These are phyloP conservation scores for Cassiopea andromeda DNA, from an alignment of 30 jellyfish, hydroid and myxozoan genomes.

Conservation along the genomic window DNA sequence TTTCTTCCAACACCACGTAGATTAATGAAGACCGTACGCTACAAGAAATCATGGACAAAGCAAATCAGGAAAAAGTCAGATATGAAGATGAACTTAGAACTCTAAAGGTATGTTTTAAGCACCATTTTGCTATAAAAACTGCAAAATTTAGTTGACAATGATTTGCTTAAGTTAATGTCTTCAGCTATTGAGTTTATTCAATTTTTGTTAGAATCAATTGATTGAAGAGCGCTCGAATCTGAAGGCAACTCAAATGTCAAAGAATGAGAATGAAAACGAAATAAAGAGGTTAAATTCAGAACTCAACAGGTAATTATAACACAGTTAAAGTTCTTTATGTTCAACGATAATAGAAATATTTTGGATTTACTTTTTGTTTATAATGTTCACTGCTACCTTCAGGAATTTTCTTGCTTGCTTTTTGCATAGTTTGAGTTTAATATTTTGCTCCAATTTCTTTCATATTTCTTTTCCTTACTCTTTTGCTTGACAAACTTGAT, in stretches of 20 bases:
- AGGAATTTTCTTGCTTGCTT: too few relatives aligned
- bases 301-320: background rate
- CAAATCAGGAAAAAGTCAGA: slow-evolving; percentile 54
- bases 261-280: slow-evolving; percentile 32
- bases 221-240: slow-evolving; percentile 25
- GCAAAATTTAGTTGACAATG: too few relatives aligned
- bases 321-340: background rate
- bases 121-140: too few relatives aligned
- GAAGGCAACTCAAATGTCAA: slow-evolving; percentile 46
- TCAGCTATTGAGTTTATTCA: background rate
- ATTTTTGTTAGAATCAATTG: slow-evolving; percentile 32
- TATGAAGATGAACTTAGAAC: slow-evolving; percentile 66
- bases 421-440: too few relatives aligned
- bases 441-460: too few relatives aligned
- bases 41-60: slow-evolving; percentile 59
- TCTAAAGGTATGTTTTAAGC: slow-evolving; percentile 27
- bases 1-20: background rate
- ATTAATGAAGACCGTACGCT: slow-evolving; percentile 59
- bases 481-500: too few relatives aligned
- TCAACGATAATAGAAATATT: too few relatives aligned
- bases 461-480: too few relatives aligned
- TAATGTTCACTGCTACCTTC: too few relatives aligned
- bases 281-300: slow-evolving; percentile 32
- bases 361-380: too few relatives aligned
- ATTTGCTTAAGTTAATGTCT: background rate